These are phyloP conservation scores for Streptopelia turtur DNA, from an alignment of 2,797 vertebrate species.

Conservation along the genomic window DNA sequence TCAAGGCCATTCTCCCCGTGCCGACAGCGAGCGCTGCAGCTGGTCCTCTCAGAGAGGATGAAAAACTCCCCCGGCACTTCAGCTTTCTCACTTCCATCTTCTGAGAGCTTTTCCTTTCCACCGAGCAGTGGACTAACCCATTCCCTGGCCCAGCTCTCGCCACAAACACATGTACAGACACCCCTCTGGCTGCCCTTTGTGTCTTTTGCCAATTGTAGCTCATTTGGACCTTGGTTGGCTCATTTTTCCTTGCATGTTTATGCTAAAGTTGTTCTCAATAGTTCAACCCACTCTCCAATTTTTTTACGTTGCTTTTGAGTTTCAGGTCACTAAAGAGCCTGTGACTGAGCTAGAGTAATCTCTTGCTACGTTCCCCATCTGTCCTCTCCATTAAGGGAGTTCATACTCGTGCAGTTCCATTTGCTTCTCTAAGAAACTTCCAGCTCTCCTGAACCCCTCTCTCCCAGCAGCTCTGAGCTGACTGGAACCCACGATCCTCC, in stretches of 20 bases:
- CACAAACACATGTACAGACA: conserved; percentile 30
- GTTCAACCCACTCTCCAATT: not conserved
- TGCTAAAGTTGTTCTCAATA: conserved; percentile 16
- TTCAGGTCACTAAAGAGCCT: conserved; percentile 20
- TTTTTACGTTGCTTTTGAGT: conserved; percentile 46
- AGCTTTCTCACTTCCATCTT: conserved; percentile 51
- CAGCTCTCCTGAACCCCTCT: conserved; percentile 6
- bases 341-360: conserved; percentile 16
- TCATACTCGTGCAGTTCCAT: not conserved
- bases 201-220: conserved; percentile 47
- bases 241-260: conserved; percentile 40
- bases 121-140: not conserved
- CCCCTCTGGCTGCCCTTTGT: conserved; percentile 22
- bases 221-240: conserved; percentile 40
- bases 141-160: conserved; percentile 16
- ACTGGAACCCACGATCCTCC: not conserved
- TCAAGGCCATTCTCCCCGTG: not conserved
- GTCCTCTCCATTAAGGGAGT: conserved; percentile 45
- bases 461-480: not conserved
- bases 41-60: conserved; percentile 34
- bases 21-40: not conserved
- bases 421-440: conserved; percentile 32
- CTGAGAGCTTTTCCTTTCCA: conserved; percentile 31
- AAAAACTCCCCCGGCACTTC: conserved; percentile 35
- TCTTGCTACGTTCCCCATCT: conserved; percentile 37